Base-by-base conservation (phyloP, 1,140 invertebrate genomes). In the Lysiphlebus fabarum region DNA sequence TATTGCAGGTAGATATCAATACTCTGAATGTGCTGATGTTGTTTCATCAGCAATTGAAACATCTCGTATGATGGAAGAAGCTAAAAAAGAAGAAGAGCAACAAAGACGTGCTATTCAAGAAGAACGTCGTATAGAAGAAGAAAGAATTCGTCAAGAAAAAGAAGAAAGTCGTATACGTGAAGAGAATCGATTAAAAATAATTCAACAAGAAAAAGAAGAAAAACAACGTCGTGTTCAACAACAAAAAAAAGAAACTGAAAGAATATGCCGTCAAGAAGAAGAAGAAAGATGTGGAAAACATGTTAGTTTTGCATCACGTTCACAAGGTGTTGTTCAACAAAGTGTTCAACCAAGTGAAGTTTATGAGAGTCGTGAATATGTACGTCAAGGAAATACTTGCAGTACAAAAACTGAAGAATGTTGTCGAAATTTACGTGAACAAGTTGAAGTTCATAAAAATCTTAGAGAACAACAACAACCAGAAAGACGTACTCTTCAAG, bases 371-470 rank as follows among this genome's bases (percentile, higher is more conserved):
- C 57, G 67, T 42, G 50, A 68, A 7, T 69, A 70, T 7, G 48
- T 60, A 6, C 38, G 58, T 11, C 56, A 49, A 34, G 63, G 69
- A 42, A 56, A 66, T 17, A 54, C 54, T 1, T 69, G 34, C 69
- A 73, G 61, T 62, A 65, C n/a, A 45, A 40, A 43, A 53, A 53
- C 33, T 63, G 10, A 63, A 42, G 38, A 70, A 17, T 51, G 54
- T n/a, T 53, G 57, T 17, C 56, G 59, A 53, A 78, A 74, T 55
- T 58, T 80, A 5, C 69, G 77, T 0, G 76, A 80, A 57, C 78
- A 80, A 53, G 78, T 80, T 0, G 67, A 79, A 7, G 71, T 78
- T 6, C 77, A 80, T 61, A 70, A 80, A 37, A 73, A 69, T 55
- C 54, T 80, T 4, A 62, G 78, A 11, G 73, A 78, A 9, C 78